Evolutionary conservation across 1,140 invertebrate species (phyloP).

Genomic region (Antheraea mylitta): DNA sequence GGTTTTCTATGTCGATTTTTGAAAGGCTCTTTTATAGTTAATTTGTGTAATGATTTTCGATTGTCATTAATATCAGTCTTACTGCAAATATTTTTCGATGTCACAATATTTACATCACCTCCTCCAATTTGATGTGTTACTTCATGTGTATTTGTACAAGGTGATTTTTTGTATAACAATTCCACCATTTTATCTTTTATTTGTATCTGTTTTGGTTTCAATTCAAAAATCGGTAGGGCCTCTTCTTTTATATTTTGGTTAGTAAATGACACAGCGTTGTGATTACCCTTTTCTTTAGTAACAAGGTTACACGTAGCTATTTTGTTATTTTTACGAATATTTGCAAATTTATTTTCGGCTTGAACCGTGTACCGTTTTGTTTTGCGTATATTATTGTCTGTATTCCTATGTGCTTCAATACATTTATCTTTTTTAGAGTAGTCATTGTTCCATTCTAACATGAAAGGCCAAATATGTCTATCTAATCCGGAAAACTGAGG

Average conservation of each 20-base stretch:
- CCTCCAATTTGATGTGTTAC: background rate
- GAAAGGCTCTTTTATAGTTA: background rate
- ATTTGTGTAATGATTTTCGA: background rate
- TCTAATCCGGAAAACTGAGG: slow-evolving; percentile 54
- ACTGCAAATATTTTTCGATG: background rate
- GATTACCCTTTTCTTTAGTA: background rate
- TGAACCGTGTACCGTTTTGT: background rate
- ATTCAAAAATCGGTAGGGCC: slow-evolving; percentile 1
- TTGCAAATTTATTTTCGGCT: slow-evolving; percentile 1
- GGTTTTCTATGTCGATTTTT: background rate
- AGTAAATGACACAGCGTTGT: background rate
- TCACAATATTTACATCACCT: background rate
- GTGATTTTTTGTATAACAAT: slow-evolving; percentile 44
- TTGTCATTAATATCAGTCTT: background rate
- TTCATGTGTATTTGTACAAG: background rate
- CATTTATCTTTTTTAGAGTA: background rate
- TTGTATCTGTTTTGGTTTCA: slow-evolving; percentile 33
- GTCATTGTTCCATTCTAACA: slow-evolving; percentile 41
- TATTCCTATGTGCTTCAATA: background rate
- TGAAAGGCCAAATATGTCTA: slow-evolving; percentile 60
- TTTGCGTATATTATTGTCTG: background rate
- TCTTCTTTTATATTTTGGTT: background rate
- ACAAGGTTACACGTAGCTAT: background rate
- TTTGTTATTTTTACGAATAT: slow-evolving; percentile 14
- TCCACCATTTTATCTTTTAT: slow-evolving; percentile 57